Base-by-base conservation (phyloP, 2,888 invertebrate genomes). In the Escarpia spicata region DNA sequence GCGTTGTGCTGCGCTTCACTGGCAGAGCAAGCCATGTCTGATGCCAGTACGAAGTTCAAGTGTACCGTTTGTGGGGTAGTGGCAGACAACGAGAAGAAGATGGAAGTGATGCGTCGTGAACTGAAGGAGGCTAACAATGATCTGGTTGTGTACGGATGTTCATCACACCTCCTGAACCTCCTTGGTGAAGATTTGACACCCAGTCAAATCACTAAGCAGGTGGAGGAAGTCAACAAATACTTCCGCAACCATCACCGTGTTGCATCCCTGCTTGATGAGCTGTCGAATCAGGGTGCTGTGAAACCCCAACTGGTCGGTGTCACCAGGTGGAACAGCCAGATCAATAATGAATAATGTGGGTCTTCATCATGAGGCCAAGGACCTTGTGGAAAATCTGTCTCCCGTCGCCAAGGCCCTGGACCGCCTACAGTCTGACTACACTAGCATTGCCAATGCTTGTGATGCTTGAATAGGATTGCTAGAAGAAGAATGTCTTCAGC, bases 1-100 rank as follows among this genome's bases (percentile, higher is more conserved):
- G 93, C 93, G 52, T 44, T n/a, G 9, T 92, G 93, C 92, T 94
- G 93, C 58, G 92, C 93, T n/a, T 75, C 58, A 43, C 12, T 93
- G 26, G 93, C 93, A 15, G n/a, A 90, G 43, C 92, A 92, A 43
- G 43, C 90, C 10, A 93, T 92, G 15, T 31, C 91, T 31, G 90
- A 89, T 60, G 92, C 93, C 37, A 92, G 45, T 10, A 75, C 92
- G 31, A n/a, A 90, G n/a, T 94, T 92, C 44, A 75, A 92, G n/a
- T 93, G 94, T 92, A 92, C 91, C 3, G 93, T 93, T 91, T 15
- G 15, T 91, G 91, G 43, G 15, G 91, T 91, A 43, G 19, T 44
- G 44, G 31, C 91, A 4, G 91, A 91, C 91, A 91, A 91, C n/a
- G 37, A 91, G 31, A 75, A 75, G 26, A 75, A 75, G 19, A 75